A percentile compares a stretch with the other conserved stretches of the same genome.
phyloP scores from a whole-genome alignment of 2,113 vertebrate genomes.

The Lutjanus erythropterus region DNA sequence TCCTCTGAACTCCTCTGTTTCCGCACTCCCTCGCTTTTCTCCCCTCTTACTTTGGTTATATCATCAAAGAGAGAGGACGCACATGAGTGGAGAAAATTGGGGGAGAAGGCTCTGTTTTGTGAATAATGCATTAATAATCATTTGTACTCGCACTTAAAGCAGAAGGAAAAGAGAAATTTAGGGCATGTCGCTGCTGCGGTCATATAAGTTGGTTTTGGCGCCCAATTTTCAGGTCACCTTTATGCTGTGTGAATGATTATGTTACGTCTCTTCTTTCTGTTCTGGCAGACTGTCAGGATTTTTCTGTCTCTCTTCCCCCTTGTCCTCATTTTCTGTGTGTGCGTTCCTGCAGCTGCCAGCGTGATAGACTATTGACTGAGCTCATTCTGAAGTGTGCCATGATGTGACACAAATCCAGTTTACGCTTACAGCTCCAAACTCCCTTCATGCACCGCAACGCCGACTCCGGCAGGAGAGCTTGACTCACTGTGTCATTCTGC shows the following conservation, averaged over 20 bases:
- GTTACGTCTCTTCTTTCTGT: slow-evolving; percentile 59
- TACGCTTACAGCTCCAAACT: slow-evolving; percentile 47
- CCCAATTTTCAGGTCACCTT: slow-evolving; percentile 60
- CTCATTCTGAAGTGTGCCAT: slow-evolving; percentile 62
- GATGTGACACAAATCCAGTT: slow-evolving; percentile 67
- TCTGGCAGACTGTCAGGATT: slow-evolving; percentile 60
- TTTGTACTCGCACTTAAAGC: slow-evolving; percentile 56
- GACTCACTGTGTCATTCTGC: slow-evolving; percentile 44
- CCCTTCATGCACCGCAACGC: slow-evolving; percentile 21
- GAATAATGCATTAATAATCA: slow-evolving; percentile 81
- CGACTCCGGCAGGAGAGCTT: slow-evolving; percentile 39
- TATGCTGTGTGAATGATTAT: slow-evolving; percentile 63
- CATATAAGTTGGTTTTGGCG: slow-evolving; percentile 52
- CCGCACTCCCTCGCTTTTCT: slow-evolving; percentile 58
- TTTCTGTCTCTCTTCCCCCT: slow-evolving; percentile 27
- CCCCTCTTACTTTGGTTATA: slow-evolving; percentile 72
- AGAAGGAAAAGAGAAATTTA: slow-evolving; percentile 58
- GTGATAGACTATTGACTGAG: slow-evolving; percentile 64
- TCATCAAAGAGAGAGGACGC: slow-evolving; percentile 77
- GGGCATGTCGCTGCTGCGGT: slow-evolving; percentile 58
- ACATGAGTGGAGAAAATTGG: slow-evolving; percentile 69
- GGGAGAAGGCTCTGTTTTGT: slow-evolving; percentile 73
- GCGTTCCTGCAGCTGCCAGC: slow-evolving; percentile 58
- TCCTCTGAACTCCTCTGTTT: slow-evolving; percentile 75
- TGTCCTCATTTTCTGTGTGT: slow-evolving; percentile 62